phyloP scores from a whole-genome alignment of 2,888 invertebrate species.

The Xylophagus ater region DNA sequence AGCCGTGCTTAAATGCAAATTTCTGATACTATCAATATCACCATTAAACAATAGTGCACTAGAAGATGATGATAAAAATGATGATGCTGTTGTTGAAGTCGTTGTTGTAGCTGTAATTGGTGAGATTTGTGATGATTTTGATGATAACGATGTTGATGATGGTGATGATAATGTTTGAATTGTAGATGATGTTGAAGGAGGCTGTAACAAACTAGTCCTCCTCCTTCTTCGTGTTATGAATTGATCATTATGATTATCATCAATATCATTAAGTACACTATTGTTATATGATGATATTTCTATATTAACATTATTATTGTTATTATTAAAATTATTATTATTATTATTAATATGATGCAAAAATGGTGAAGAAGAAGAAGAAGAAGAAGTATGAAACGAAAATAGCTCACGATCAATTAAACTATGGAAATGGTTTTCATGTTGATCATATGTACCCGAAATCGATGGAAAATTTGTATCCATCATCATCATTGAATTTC shows the following conservation, averaged over 20 bases:
- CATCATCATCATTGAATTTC: conserved; percentile 24
- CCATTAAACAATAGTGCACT: conserved; percentile 7
- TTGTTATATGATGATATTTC: neutral
- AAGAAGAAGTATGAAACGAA: no score
- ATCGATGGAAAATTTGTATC: conserved; percentile 30
- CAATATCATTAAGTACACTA: neutral
- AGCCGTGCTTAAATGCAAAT: conserved; percentile 12
- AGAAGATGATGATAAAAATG: conserved; percentile 7
- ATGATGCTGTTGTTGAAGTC: neutral
- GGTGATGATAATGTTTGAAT: neutral
- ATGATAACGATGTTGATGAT: conserved; percentile 1
- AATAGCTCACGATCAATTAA: no score
- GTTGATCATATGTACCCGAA: conserved; percentile 32
- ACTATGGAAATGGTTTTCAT: conserved; percentile 1
- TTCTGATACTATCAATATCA: conserved; percentile 4
- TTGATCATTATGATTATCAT: neutral
- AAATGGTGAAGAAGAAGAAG: conserved; percentile 12
- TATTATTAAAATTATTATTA: conserved; percentile 15
- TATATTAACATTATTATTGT: conserved; percentile 2
- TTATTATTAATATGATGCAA: conserved; percentile 17
- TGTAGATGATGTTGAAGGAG: neutral
- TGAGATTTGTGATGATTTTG: conserved; percentile 9
- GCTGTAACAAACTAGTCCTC: no score
- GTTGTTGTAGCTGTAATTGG: conserved; percentile 1
- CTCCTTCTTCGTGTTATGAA: neutral